Base-by-base conservation (phyloP, 2,797 vertebrate species). In the Moxostoma hubbsi region DNA sequence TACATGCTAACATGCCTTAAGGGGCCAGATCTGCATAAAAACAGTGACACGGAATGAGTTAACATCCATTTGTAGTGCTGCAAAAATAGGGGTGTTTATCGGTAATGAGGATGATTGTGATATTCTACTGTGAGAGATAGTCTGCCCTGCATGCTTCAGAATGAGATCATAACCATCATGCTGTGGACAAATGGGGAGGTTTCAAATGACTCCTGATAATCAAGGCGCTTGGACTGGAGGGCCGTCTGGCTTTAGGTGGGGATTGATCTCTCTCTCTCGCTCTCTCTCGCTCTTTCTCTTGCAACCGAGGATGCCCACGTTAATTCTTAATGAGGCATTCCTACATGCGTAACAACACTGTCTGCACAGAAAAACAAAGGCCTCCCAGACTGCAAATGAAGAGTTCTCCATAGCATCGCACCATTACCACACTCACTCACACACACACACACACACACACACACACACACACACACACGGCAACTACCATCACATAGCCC, bases 271-370 rank as follows among this genome's bases (percentile, higher is more conserved):
- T 78, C 70, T 83, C 80, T 36, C 36, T 36, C 36, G 2, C 24
- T 73, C 59, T 78, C 74, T 84, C 79, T 77, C 80, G 90, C 89
- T 92, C 90, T 90, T 89, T 90, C 90, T 88, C 88, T 89, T 81
- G 87, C 91, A 91, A 91, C 92, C 89, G 76, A 90, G 88, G 91
- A 93, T 90, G 90, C 92, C 90, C 92, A 92, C 90, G 93, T 94
- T 95, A 94, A 95, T 94, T 94, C 93, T 94, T 95, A 95, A 94
- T 95, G 94, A 95, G 93, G 93, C 92, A 91, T 93, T 93, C 93
- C 91, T 92, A 89, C 87, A 89, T 90, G 92, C 91, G 84, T 89
- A 92, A 93, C 93, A 91, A 92, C 90, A 90, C 87, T 87, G 89
- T 85, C 89, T 88, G 90, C 90, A 87, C 89, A 76, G 87, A 46